Percentiles rank a stretch among this genome's conserved stretches.
These are phyloP conservation scores for Lingula anatina DNA, from an alignment of 2,888 invertebrate genomes.

Conservation along the genomic window DNA sequence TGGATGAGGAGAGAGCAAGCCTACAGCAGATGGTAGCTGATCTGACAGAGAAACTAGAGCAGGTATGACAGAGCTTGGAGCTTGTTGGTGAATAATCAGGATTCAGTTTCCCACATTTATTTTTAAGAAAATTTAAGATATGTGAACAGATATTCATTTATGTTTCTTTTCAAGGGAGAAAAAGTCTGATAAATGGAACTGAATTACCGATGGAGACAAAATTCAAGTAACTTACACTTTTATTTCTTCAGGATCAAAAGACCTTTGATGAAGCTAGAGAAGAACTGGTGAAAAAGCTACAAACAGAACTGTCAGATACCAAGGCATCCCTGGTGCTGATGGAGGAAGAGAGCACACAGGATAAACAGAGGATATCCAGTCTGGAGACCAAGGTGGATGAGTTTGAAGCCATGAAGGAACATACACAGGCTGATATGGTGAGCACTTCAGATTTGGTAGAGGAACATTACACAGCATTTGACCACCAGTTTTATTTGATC, in stretches of 20 bases:
- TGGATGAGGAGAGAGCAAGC: slow-evolving; percentile 13
- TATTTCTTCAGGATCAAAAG: slow-evolving; percentile 1
- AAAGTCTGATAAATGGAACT: no score
- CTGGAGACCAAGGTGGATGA: slow-evolving; percentile 8
- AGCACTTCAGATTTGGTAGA: no score
- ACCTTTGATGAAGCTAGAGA: background rate
- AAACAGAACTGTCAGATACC: background rate
- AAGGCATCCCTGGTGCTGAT: background rate
- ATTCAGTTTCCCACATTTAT: no score
- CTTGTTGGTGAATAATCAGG: no score
- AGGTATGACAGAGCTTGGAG: no score
- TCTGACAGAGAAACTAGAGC: slow-evolving; percentile 11
- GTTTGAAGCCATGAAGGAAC: slow-evolving; percentile 11
- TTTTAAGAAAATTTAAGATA: no score
- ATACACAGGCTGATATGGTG: slow-evolving; percentile 13
- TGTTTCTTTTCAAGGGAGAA: no score
- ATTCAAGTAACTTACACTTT: no score
- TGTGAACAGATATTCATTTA: no score
- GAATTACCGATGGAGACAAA: no score
- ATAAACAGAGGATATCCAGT: slow-evolving; percentile 9
- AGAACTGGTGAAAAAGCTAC: background rate
- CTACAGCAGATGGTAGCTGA: slow-evolving; percentile 12
- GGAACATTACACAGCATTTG: no score
- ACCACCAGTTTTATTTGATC: no score
- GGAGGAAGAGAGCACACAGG: slow-evolving; percentile 11